These are phyloP conservation scores for Halichoerus grypus DNA, from an alignment of 2,113 vertebrate species.

Conservation along the genomic window DNA sequence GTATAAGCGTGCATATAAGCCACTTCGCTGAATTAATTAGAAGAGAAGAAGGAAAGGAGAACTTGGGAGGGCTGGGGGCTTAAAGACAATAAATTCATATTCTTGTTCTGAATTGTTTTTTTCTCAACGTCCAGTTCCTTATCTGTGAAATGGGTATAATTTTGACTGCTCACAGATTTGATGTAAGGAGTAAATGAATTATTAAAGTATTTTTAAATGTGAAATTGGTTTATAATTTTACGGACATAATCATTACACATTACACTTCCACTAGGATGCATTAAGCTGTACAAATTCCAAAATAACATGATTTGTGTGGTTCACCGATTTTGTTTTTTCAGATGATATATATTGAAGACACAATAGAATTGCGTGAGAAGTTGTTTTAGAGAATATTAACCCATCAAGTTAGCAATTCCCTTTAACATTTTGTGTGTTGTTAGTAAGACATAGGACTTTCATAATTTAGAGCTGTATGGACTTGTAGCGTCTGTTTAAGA, in stretches of 20 bases:
- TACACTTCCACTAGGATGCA: neutral
- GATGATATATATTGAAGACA: neutral
- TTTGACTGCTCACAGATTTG: slow-evolving; percentile 17
- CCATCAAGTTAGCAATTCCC: slow-evolving; percentile 23
- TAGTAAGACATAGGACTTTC: slow-evolving; percentile 8
- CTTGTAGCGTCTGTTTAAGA: neutral
- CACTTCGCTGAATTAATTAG: neutral
- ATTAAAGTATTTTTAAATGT: slow-evolving; percentile 68
- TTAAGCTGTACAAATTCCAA: slow-evolving; percentile 43
- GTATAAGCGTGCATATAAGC: neutral
- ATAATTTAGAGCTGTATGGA: neutral
- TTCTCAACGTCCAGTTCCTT: slow-evolving; percentile 15
- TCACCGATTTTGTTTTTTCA: slow-evolving; percentile 19
- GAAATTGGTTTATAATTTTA: slow-evolving; percentile 55
- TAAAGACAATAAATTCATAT: neutral
- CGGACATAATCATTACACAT: neutral
- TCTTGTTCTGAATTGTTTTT: slow-evolving; percentile 33
- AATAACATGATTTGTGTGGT: slow-evolving; percentile 24
- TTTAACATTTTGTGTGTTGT: slow-evolving; percentile 25
- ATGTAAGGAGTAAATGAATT: slow-evolving; percentile 29
- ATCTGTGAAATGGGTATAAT: slow-evolving; percentile 39
- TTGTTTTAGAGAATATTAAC: slow-evolving; percentile 43
- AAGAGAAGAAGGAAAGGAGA: neutral
- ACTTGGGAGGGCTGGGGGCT: neutral
- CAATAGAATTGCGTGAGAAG: slow-evolving; percentile 22